A percentile compares a stretch with the other conserved stretches of the same genome.
Conservation (phyloP, 1,140 invertebrate species). For the Phortica variegata region DNA sequence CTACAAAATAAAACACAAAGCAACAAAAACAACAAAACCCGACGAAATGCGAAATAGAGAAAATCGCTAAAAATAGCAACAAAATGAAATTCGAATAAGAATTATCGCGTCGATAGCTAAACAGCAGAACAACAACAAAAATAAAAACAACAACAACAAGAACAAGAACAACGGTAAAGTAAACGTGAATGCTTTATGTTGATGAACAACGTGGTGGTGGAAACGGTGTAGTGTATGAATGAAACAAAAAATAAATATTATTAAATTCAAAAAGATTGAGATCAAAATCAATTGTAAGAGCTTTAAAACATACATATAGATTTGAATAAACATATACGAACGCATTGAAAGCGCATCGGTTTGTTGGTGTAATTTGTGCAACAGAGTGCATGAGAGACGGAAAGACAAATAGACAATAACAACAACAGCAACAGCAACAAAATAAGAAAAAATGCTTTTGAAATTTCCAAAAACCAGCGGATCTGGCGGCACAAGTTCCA, state of each 20-base stretch:
- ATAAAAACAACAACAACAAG: conserved; percentile 6
- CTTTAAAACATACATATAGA: no score
- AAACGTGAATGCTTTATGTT: no score
- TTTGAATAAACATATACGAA: no score
- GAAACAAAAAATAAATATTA: conserved; percentile 5
- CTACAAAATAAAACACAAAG: no score
- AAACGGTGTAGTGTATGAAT: no score
- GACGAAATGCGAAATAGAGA: conserved; percentile 8
- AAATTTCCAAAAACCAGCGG: conserved; percentile 37
- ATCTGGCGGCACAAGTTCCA: conserved; percentile 34
- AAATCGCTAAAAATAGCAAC: conserved; percentile 39
- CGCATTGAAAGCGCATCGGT: no score
- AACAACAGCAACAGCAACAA: conserved; percentile 9
- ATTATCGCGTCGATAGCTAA: conserved; percentile 1
- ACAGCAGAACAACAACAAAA: conserved; percentile 4
- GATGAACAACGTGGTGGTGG: no score
- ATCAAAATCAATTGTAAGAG: no score
- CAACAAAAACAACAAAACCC: conserved; percentile 3
- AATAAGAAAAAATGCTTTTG: conserved; percentile 17
- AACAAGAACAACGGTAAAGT: background rate
- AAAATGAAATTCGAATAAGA: conserved; percentile 20
- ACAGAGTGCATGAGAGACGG: no score
- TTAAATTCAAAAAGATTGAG: background rate
- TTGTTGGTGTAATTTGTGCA: no score
- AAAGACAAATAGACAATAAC: no score